phyloP scores from a whole-genome alignment of 64 coral and sea anemone species.

The Anthopleura sola region DNA sequence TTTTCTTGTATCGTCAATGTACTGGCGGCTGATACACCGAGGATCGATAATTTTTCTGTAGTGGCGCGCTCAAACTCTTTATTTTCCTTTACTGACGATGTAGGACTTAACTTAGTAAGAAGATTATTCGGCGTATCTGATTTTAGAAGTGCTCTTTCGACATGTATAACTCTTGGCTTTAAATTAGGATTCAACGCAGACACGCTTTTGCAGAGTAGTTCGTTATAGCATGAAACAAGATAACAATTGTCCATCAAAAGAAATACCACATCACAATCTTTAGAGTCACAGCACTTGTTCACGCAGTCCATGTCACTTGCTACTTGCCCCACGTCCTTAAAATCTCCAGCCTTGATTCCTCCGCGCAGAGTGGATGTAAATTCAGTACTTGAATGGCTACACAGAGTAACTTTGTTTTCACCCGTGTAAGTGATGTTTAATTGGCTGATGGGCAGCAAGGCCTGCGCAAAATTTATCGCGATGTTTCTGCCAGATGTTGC shows the following conservation, averaged over 20 bases:
- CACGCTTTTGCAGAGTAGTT: slow-evolving; percentile 53
- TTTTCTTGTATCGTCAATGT: not conserved
- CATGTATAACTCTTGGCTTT: slow-evolving; percentile 61
- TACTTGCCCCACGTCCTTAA: slow-evolving; percentile 52
- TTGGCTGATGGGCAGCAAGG: slow-evolving; percentile 45
- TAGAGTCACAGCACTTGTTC: slow-evolving; percentile 50
- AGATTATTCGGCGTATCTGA: not conserved
- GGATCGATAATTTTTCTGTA: not conserved
- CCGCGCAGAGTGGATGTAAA: slow-evolving; percentile 64
- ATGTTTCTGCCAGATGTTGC: slow-evolving; percentile 1
- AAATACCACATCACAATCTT: slow-evolving; percentile 55
- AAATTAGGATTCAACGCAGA: slow-evolving; percentile 62
- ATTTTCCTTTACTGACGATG: not conserved
- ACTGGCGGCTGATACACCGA: no score
- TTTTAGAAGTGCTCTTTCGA: not conserved
- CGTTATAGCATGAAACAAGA: slow-evolving; percentile 65
- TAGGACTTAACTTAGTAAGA: not conserved
- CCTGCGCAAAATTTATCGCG: slow-evolving; percentile 35
- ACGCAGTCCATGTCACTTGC: slow-evolving; percentile 70
- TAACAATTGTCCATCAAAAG: slow-evolving; percentile 69
- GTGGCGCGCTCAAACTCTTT: not conserved
- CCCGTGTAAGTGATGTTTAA: slow-evolving; percentile 21
- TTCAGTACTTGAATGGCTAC: slow-evolving; percentile 51
- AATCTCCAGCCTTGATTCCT: slow-evolving; percentile 67
- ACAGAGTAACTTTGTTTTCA: slow-evolving; percentile 13